Base-by-base conservation (phyloP, 2,797 vertebrate species). In the Pagetopsis macropterus region DNA sequence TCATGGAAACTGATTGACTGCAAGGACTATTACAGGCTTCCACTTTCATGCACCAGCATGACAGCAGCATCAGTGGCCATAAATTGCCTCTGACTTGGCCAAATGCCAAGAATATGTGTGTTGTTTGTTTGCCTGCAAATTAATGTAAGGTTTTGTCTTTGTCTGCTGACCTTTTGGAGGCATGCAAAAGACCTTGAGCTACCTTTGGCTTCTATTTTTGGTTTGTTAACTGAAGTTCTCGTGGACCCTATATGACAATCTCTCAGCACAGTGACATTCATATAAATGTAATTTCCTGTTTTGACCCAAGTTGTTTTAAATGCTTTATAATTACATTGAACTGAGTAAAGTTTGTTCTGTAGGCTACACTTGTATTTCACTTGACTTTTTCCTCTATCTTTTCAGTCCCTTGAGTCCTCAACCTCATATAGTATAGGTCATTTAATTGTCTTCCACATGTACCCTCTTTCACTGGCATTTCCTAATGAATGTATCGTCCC, bases 401-500 rank as follows among this genome's bases (percentile, higher is more conserved):
- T 76, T 58, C 21, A 58, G 59, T 84, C 82, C 67, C 84, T 2
- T 0, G 81, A 85, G 88, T 89, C 87, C 80, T 79, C 70, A 65
- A 57, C 80, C 72, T 84, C 74, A 77, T 80, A 82, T 73, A 72
- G 63, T 75, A 71, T 70, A 60, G 88, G 85, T 90, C 86, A 83
- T 87, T 86, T 90, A 87, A 86, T 89, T 84, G 84, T 89, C 83
- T 85, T 76, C 72, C 75, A 31, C 60, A 16, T 33, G 44, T 75
- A 70, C 71, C 81, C 79, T 81, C 65, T 55, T 80, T 67, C 65
- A 12, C 66, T 87, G 82, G 81, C 84, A 78, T 87, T 87, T 88
- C 70, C 78, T 92, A 89, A 94, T 94, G 85, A 93, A 88, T 91
- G 69, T 72, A 76, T 68, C 63, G 55, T 82, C 89, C 65, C 50